A percentile compares a stretch with the other conserved stretches of the same genome.
phyloP scores from a whole-genome alignment of 1,140 invertebrate species.

The Odontomachus brunneus region DNA sequence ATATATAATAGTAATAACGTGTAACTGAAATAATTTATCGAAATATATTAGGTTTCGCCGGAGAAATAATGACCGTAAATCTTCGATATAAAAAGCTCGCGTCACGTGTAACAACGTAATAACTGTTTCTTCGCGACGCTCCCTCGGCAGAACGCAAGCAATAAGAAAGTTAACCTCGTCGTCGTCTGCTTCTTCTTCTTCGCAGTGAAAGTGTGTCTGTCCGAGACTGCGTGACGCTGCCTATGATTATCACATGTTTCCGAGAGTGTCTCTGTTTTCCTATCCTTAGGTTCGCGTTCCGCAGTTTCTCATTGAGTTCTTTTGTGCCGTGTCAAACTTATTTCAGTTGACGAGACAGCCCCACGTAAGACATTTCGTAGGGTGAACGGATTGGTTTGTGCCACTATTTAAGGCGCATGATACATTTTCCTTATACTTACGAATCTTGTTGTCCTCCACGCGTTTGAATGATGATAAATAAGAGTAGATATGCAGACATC shows the following conservation, averaged over 20 bases:
- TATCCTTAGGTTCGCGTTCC: slow-evolving; percentile 35
- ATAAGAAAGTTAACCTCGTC: slow-evolving; percentile 4
- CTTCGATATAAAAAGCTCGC: not conserved
- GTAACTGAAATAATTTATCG: slow-evolving; percentile 5
- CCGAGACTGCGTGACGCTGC: slow-evolving; percentile 52
- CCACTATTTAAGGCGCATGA: no score
- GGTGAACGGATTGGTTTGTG: not conserved
- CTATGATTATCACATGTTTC: slow-evolving; percentile 53
- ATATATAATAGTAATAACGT: no score
- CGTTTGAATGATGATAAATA: no score
- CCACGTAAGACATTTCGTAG: not conserved
- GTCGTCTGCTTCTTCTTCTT: not conserved
- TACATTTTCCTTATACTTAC: no score
- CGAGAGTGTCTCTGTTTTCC: slow-evolving; percentile 4
- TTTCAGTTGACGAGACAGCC: slow-evolving; percentile 13
- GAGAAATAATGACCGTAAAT: not conserved
- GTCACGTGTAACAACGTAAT: slow-evolving; percentile 8
- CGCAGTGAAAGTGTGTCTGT: slow-evolving; percentile 2
- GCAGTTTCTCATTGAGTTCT: slow-evolving; percentile 29
- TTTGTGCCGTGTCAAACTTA: not conserved
- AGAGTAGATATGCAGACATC: no score
- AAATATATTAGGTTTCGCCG: not conserved
- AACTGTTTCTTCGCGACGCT: not conserved
- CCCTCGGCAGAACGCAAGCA: not conserved
- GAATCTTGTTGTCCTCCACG: no score